Percentiles rank a stretch among this genome's conserved stretches.
phyloP scores from a whole-genome alignment of 2,113 vertebrate genomes.

The Phaethon lepturus region DNA sequence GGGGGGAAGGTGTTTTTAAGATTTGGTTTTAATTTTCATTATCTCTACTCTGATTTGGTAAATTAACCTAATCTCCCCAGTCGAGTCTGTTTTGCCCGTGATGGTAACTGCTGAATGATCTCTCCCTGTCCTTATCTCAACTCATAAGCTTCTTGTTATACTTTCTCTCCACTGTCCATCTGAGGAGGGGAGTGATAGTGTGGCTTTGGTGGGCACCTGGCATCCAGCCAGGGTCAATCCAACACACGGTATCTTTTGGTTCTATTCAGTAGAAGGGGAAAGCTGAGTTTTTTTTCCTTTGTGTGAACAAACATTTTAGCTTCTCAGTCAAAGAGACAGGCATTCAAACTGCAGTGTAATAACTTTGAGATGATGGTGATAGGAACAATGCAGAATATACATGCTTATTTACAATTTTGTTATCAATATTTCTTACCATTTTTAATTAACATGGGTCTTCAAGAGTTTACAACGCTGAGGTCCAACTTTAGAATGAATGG shows the following conservation, averaged over 20 bases:
- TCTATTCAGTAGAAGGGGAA: neutral
- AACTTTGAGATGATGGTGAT: neutral
- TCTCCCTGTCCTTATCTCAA: too few species aligned
- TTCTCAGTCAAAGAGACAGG: neutral
- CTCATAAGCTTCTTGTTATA: too few species aligned
- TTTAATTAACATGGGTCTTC: neutral
- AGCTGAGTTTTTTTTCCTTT: neutral
- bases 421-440: neutral
- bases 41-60: too few species aligned
- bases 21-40: too few species aligned
- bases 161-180: too few species aligned
- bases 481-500: neutral
- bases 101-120: too few species aligned
- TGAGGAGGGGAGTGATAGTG: too few species aligned
- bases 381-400: neutral
- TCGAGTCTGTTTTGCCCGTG: too few species aligned
- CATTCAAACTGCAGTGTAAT: neutral
- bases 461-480: neutral
- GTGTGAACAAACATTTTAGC: neutral
- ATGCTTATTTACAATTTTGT: neutral
- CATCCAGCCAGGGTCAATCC: too few species aligned
- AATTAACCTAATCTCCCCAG: too few species aligned
- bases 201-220: too few species aligned
- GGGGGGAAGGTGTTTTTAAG: too few species aligned
- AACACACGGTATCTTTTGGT: neutral